Evolutionary conservation across 2,113 vertebrate genomes (phyloP).

Genomic region (Lepus europaeus): DNA sequence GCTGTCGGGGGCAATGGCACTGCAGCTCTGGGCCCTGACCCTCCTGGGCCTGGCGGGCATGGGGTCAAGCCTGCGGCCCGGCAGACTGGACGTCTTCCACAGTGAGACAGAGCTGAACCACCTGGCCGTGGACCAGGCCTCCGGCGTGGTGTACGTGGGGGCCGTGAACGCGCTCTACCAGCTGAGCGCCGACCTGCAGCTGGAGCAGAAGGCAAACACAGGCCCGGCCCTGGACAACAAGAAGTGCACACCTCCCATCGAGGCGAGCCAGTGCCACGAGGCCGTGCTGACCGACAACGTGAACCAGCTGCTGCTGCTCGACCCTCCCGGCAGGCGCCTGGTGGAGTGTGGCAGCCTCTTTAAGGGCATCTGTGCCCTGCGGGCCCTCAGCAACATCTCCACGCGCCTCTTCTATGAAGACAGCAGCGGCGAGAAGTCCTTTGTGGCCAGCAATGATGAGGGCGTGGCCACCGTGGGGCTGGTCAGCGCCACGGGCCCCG

Average conservation of each 20-base stretch:
- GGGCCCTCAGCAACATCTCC: slow-evolving; percentile 90
- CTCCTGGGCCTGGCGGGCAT: slow-evolving; percentile 79
- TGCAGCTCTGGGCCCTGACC: slow-evolving; percentile 84
- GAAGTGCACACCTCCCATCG: slow-evolving; percentile 95
- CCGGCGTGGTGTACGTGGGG: slow-evolving; percentile 93
- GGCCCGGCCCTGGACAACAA: slow-evolving; percentile 92
- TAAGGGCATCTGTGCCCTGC: slow-evolving; percentile 95
- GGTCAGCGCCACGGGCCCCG: slow-evolving; percentile 87
- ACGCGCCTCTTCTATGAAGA: slow-evolving; percentile 91
- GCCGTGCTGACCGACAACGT: slow-evolving; percentile 90
- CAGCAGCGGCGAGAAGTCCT: slow-evolving; percentile 95
- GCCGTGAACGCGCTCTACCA: slow-evolving; percentile 94
- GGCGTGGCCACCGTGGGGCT: slow-evolving; percentile 94
- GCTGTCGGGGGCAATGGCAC: slow-evolving; percentile 83
- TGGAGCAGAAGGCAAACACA: slow-evolving; percentile 81
- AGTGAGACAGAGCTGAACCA: slow-evolving; percentile 93
- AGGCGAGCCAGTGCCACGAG: slow-evolving; percentile 90
- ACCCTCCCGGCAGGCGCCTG: slow-evolving; percentile 84
- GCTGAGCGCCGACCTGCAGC: slow-evolving; percentile 87
- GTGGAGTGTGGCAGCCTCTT: slow-evolving; percentile 96
- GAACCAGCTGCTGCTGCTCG: slow-evolving; percentile 95
- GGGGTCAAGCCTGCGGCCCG: slow-evolving; percentile 68
- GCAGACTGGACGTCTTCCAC: slow-evolving; percentile 81
- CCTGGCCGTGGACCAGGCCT: slow-evolving; percentile 89
- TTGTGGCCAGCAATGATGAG: slow-evolving; percentile 95